Base-by-base conservation (phyloP, 1,140 invertebrate genomes). In the Drosophila ambigua region DNA sequence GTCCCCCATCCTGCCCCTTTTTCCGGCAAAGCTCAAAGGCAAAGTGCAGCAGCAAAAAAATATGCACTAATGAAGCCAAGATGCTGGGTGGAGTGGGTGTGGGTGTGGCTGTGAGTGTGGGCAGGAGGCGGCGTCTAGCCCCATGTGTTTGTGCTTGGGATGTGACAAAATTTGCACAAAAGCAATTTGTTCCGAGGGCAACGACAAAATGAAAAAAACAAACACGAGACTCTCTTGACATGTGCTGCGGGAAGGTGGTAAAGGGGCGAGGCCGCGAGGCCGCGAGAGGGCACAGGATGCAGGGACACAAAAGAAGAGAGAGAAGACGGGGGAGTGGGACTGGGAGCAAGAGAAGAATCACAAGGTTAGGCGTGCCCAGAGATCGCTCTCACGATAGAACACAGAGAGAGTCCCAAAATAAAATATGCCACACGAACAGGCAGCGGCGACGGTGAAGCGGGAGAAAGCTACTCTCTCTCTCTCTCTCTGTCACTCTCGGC, bases 151-250 rank as follows among this genome's bases (percentile, higher is more conserved):
- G 54, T 73, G 67, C 54, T 48, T 43, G 71, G 26, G 55, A 76
- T 80, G 77, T 76, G 72, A 79, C 67, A 80, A 84, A 80, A 84
- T 84, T 84, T 85, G 77, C 80, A 84, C 81, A 84, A 84, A 84
- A 84, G 80, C 80, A 84, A 84, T 84, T 84, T 84, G 80, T 84
- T 84, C 84, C 69, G 52, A 76, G 66, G 58, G 66, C 57, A 63
- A 13, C 35, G 16, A 62, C 23, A 20, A 20, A 20, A 20, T 20
- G 23, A 79, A 63, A 58, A 35, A 79, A 63, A 58, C 63, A 61
- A 51, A 57, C 63, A 35, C 48, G 53, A 50, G 50, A 77, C 78
- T 73, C 68, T 35, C 63, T 61, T 81, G 68, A 82, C 79, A 77
- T 77, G 59, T 58, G 68, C 31, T 48, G 51, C 16, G 31, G 9